Evolutionary conservation across 2,888 invertebrate species (phyloP), one percentile per base, ranked within the genome.

Genomic region (Xylocampa areola): DNA sequence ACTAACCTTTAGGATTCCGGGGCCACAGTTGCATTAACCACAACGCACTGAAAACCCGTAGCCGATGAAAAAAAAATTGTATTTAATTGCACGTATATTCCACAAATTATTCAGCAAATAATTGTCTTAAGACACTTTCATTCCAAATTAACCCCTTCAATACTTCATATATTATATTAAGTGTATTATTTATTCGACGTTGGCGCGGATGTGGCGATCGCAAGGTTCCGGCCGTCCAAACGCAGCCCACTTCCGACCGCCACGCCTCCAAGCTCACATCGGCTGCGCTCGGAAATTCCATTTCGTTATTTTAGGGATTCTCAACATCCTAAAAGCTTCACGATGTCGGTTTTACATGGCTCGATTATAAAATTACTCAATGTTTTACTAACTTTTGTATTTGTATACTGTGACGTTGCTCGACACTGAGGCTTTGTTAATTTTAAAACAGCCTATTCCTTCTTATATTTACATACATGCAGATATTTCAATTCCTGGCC

Each of bases 181-280:
- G 39, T 64, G 58, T 70, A 74, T 76, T 72, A 77, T 61, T 67
- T 65, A 76, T 74, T 66, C 73, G 43, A 55, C 36, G 65, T 62
- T 50, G 65, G 63, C 73, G 74, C 89, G 91, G 92, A 91, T 88
- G 89, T 87, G 89, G 89, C 85, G 76, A 86, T 83, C 84, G 81
- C 71, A 67, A 68, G 73, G 85, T 74, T 88, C 91, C 89, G 87
- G 86, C 80, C 77, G 82, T 80, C 82, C 82, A 77, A 87, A 83
- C 86, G 88, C 87, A 83, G 81, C 73, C 83, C 79, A 74, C 85
- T 76, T 87, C 88, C 87, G 87, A 75, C 69, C 71, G 69, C 76
- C 75, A 76, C 77, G 72, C 64, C 71, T 73, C 69, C 64, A 57
- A 63, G 65, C 67, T 67, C 61, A 71, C 68, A 68, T 63, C 72